Percentiles rank a stretch among this genome's conserved stretches.
Evolutionary conservation across 2,888 invertebrate species (phyloP).

Genomic region (Drosophila macrospina): DNA sequence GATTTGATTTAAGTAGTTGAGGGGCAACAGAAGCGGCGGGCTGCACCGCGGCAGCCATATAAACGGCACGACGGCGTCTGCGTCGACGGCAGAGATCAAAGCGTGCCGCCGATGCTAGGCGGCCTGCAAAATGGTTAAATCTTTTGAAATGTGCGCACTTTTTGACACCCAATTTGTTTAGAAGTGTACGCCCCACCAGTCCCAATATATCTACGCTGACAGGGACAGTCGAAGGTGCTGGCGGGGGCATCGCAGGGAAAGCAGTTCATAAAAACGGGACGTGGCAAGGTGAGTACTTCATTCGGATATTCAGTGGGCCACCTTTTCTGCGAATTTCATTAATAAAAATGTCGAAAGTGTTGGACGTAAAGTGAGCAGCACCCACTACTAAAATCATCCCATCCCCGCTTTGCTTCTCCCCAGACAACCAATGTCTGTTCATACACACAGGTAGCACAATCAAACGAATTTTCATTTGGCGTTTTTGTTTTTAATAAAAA

Average conservation of each 20-base stretch:
- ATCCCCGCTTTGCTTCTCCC: not conserved
- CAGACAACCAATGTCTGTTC: not conserved
- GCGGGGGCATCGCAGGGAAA: not conserved
- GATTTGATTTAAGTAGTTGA: slow-evolving; percentile 31
- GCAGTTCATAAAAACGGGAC: slow-evolving; percentile 66
- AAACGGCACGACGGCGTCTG: slow-evolving; percentile 63
- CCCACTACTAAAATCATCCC: not conserved
- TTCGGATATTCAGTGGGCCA: slow-evolving; percentile 55
- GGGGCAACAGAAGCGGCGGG: slow-evolving; percentile 29
- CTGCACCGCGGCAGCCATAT: slow-evolving; percentile 58
- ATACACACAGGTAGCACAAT: slow-evolving; percentile 56
- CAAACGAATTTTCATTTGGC: slow-evolving; percentile 68
- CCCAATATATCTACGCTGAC: slow-evolving; percentile 20
- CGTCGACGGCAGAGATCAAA: slow-evolving; percentile 72
- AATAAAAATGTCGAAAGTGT: slow-evolving; percentile 79
- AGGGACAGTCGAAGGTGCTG: not conserved
- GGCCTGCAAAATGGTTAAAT: slow-evolving; percentile 78
- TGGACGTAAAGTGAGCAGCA: slow-evolving; percentile 51
- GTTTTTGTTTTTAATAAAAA: slow-evolving; percentile 78
- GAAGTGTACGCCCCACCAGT: slow-evolving; percentile 64
- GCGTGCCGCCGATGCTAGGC: slow-evolving; percentile 40
- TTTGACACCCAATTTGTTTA: slow-evolving; percentile 83
- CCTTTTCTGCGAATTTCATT: slow-evolving; percentile 79
- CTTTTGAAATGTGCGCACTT: slow-evolving; percentile 82
- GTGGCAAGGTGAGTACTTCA: slow-evolving; percentile 41